phyloP scores from a whole-genome alignment of 2,797 vertebrate species.

The Macropus fuliginosus region DNA sequence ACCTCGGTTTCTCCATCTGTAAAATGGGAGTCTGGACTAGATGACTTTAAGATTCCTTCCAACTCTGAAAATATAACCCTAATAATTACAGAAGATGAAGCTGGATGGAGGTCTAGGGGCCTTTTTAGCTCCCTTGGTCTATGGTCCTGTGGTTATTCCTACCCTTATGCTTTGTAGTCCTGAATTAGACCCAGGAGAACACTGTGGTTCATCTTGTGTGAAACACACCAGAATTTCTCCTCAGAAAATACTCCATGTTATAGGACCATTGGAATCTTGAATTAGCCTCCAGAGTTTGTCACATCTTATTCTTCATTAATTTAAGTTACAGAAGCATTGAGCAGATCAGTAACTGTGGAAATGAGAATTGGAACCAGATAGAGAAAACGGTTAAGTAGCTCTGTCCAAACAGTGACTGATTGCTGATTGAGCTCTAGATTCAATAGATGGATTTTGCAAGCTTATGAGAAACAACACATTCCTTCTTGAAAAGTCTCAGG shows the following conservation, averaged over 20 bases:
- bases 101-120: neutral
- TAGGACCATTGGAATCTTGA: neutral
- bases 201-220: neutral
- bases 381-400: neutral
- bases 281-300: neutral
- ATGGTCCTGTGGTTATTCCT: neutral
- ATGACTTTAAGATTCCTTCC: neutral
- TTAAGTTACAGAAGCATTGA: neutral
- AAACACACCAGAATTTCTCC: neutral
- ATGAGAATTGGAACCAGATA: neutral
- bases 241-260: neutral
- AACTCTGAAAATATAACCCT: neutral
- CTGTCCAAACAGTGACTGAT: neutral
- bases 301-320: neutral
- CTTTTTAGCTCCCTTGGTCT: neutral
- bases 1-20: neutral
- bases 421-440: neutral
- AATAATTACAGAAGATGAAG: neutral
- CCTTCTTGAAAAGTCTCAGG: neutral
- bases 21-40: neutral
- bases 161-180: neutral
- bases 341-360: neutral
- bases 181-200: neutral
- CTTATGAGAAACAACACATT: neutral
- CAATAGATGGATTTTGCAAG: neutral